These are phyloP conservation scores for Hermaeophaga mercurialis DNA, from an alignment of 2,888 invertebrate species.

Conservation along the genomic window DNA sequence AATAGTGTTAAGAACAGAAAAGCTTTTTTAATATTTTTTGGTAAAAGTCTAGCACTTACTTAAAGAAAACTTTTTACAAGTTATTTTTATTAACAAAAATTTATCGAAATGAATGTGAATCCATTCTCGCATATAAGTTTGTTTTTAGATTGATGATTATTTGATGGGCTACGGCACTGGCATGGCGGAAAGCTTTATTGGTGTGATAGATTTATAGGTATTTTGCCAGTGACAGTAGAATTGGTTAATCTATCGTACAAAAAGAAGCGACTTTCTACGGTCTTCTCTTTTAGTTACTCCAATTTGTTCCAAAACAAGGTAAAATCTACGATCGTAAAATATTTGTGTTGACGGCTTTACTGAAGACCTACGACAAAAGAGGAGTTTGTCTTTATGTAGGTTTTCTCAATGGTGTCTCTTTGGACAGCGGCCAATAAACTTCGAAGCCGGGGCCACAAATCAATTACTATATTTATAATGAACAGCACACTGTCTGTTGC, in stretches of 20 bases:
- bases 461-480: neutral
- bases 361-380: conserved; percentile 24
- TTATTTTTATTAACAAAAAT: no score
- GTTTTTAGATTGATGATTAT: no score
- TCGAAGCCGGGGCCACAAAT: conserved; percentile 1
- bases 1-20: no score
- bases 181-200: conserved; percentile 24
- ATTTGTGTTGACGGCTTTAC: conserved; percentile 28
- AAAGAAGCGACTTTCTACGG: conserved; percentile 30
- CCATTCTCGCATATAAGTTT: no score
- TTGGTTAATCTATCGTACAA: conserved; percentile 31
- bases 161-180: neutral
- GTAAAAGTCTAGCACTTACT: no score
- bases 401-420: conserved; percentile 22
- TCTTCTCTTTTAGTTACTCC: conserved; percentile 21
- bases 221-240: conserved; percentile 30
- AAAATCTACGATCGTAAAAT: conserved; percentile 28
- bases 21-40: no score
- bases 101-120: no score
- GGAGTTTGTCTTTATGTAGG: conserved; percentile 18
- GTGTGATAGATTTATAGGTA: conserved; percentile 31
- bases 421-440: conserved; percentile 18
- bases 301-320: conserved; percentile 30
- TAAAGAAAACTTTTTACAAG: no score
- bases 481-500: no score